Percentiles rank a stretch among this genome's conserved stretches.
Evolutionary conservation across 2,113 vertebrate species (phyloP).

Genomic region (Macrotus californicus): DNA sequence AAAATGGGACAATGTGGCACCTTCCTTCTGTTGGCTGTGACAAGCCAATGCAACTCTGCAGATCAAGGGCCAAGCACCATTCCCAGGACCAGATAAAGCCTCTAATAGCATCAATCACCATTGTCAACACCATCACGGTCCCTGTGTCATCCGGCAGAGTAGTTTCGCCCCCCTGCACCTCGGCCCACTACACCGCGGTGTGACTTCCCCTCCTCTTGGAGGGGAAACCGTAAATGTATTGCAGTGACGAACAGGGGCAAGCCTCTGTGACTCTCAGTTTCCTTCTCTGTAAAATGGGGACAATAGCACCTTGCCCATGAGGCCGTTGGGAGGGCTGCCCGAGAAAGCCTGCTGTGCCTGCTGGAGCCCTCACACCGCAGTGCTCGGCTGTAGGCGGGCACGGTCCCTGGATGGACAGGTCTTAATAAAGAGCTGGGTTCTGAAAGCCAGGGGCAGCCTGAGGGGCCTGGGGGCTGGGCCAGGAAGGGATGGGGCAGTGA

Average conservation of each 20-base stretch:
- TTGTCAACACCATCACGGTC: fast-evolving
- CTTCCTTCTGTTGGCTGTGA: background rate
- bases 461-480: background rate
- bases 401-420: background rate
- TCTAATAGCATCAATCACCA: background rate
- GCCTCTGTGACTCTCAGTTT: background rate
- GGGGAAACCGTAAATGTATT: background rate
- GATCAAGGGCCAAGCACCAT: fast-evolving
- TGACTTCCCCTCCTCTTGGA: background rate
- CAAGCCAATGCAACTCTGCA: background rate
- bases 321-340: background rate
- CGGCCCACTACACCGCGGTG: background rate
- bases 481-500: fast-evolving
- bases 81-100: background rate
- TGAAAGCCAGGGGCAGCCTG: background rate
- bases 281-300: background rate
- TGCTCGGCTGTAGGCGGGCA: background rate
- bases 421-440: background rate
- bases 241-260: background rate
- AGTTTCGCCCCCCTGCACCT: background rate
- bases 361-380: background rate
- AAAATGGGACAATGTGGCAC: background rate
- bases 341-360: background rate
- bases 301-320: fast-evolving
- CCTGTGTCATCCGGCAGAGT: background rate